Conservation (phyloP, 2,113 vertebrate species). For the Dipodomys spectabilis region DNA sequence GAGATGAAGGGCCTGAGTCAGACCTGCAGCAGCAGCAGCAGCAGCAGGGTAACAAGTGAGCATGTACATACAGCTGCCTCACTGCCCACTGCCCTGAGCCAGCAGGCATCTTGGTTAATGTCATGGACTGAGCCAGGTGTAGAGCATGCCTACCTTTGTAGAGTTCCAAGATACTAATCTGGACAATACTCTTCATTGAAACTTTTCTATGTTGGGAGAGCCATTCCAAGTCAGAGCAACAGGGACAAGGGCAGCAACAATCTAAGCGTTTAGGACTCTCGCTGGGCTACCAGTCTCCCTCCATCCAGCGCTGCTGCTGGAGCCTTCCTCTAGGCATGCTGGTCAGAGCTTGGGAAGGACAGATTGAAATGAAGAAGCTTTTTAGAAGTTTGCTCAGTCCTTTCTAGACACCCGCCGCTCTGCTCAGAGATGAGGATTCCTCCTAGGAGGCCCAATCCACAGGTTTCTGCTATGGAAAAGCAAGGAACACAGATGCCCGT, state of each 20-base stretch:
- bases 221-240: neutral
- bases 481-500: neutral
- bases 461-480: neutral
- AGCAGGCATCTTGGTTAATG: neutral
- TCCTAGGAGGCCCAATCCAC: neutral
- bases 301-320: neutral
- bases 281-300: neutral
- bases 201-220: neutral
- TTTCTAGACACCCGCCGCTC: neutral
- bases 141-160: neutral
- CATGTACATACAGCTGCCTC: fast-evolving
- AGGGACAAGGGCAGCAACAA: neutral
- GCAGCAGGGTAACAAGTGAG: too few species aligned
- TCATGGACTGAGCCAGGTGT: neutral
- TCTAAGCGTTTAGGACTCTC: neutral
- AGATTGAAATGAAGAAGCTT: neutral
- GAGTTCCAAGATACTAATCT: neutral
- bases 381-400: neutral
- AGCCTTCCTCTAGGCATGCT: neutral
- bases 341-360: neutral
- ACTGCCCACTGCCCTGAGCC: neutral
- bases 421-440: neutral
- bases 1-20: neutral
- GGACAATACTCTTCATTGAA: neutral
- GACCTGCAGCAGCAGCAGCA: fast-evolving